phyloP scores from a whole-genome alignment of 2,888 invertebrate species.

The Helobdella robusta region DNA sequence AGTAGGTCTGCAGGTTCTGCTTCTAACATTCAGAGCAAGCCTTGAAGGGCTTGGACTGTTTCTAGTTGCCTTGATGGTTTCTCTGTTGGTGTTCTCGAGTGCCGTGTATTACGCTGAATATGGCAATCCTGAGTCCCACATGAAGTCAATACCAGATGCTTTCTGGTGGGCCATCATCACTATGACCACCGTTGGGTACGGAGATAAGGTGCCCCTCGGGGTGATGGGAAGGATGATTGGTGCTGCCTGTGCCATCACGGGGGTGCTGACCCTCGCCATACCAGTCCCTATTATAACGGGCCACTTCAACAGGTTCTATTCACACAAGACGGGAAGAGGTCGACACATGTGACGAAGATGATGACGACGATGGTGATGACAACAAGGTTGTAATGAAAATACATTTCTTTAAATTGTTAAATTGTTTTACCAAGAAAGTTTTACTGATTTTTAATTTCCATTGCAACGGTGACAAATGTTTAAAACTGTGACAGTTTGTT shows the following conservation, averaged over 20 bases:
- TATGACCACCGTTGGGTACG: slow-evolving; percentile 50
- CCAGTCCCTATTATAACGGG: slow-evolving; percentile 53
- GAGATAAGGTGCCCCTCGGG: slow-evolving; percentile 47
- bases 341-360: slow-evolving; percentile 30
- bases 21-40: slow-evolving; percentile 52
- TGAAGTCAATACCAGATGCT: slow-evolving; percentile 49
- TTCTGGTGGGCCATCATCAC: slow-evolving; percentile 51
- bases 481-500: too few relatives aligned
- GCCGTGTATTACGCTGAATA: slow-evolving; percentile 53
- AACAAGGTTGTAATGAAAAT: too few relatives aligned
- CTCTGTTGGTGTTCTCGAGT: slow-evolving; percentile 51
- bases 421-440: too few relatives aligned
- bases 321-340: slow-evolving; percentile 35
- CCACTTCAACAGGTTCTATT: slow-evolving; percentile 45
- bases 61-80: slow-evolving; percentile 51
- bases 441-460: too few relatives aligned
- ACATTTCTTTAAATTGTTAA: too few relatives aligned
- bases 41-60: slow-evolving; percentile 51
- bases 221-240: slow-evolving; percentile 47
- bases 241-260: slow-evolving; percentile 48
- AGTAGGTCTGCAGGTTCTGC: slow-evolving; percentile 52
- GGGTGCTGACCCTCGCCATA: slow-evolving; percentile 51
- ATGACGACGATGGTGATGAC: too few relatives aligned
- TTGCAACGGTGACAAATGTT: too few relatives aligned
- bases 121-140: slow-evolving; percentile 45